Evolutionary conservation across 2,113 vertebrate species (phyloP).

Genomic region (Muntiacus muntjak): DNA sequence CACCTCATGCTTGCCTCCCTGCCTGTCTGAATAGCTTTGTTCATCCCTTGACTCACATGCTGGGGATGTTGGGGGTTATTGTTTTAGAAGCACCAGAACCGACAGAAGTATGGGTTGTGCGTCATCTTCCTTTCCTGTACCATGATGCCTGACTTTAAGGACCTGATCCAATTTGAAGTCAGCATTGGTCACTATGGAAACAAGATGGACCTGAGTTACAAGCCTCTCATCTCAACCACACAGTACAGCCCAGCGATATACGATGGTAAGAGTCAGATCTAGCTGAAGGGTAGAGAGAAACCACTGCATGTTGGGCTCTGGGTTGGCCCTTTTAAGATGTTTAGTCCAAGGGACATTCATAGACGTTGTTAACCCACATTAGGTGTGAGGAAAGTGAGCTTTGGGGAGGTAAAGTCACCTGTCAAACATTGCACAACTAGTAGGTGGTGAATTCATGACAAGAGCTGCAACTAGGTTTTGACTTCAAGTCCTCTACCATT

Average conservation of each 20-base stretch:
- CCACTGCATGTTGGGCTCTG: background rate
- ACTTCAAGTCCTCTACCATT: background rate
- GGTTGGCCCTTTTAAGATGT: background rate
- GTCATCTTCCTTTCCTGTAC: conserved; percentile 81
- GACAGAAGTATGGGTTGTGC: conserved; percentile 72
- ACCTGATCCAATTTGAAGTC: conserved; percentile 81
- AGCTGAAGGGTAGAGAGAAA: background rate
- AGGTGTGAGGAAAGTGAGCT: background rate
- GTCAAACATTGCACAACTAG: background rate
- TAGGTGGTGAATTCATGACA: background rate
- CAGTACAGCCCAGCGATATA: conserved; percentile 60
- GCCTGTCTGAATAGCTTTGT: background rate
- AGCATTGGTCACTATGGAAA: conserved; percentile 79
- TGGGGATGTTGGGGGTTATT: background rate
- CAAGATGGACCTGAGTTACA: conserved; percentile 74
- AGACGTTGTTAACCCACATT: background rate
- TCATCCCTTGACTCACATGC: background rate
- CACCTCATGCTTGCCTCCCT: background rate
- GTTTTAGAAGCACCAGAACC: conserved; percentile 61
- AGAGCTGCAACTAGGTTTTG: background rate
- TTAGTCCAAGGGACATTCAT: background rate
- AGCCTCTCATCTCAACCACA: conserved; percentile 73
- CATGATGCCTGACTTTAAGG: conserved; percentile 69
- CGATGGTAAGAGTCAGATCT: conserved; percentile 71
- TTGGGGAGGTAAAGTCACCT: background rate